phyloP scores from a whole-genome alignment of 2,888 invertebrate genomes.

The Tetrapedia diversipes region DNA sequence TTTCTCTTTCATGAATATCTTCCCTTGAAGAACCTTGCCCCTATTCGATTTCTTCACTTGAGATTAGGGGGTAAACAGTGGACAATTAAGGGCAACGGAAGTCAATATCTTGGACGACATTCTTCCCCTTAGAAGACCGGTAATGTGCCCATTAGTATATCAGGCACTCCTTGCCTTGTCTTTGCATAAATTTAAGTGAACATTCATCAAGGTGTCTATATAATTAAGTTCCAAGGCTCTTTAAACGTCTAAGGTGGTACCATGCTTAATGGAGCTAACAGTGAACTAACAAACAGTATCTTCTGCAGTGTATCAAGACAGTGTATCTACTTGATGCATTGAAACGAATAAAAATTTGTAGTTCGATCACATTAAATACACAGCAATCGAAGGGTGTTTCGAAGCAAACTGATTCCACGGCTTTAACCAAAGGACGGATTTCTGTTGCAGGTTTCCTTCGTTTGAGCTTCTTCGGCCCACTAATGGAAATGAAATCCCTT shows the following conservation, averaged over 20 bases:
- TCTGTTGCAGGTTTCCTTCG: slow-evolving; percentile 49
- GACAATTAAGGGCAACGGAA: slow-evolving; percentile 64
- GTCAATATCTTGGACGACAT: slow-evolving; percentile 50
- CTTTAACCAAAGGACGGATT: slow-evolving; percentile 35
- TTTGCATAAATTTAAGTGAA: slow-evolving; percentile 5
- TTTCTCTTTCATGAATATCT: not conserved
- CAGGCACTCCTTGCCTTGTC: slow-evolving; percentile 51
- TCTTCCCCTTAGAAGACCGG: slow-evolving; percentile 50
- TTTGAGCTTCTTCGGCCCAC: slow-evolving; percentile 70
- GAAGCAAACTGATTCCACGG: slow-evolving; percentile 40
- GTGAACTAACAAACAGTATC: too few species aligned
- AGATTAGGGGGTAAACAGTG: slow-evolving; percentile 29
- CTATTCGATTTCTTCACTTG: not conserved
- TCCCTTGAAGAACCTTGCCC: not conserved
- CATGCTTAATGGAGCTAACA: not conserved
- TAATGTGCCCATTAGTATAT: slow-evolving; percentile 72
- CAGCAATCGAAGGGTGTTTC: not conserved
- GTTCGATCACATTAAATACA: not conserved
- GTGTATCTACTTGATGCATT: not conserved
- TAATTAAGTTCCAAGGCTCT: not conserved
- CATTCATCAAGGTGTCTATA: not conserved
- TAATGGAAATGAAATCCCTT: slow-evolving; percentile 78
- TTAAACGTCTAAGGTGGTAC: not conserved
- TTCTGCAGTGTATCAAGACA: too few species aligned
- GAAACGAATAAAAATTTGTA: not conserved